Evolutionary conservation across 2,113 vertebrate species (phyloP).

Genomic region (Paradisaea rubra): DNA sequence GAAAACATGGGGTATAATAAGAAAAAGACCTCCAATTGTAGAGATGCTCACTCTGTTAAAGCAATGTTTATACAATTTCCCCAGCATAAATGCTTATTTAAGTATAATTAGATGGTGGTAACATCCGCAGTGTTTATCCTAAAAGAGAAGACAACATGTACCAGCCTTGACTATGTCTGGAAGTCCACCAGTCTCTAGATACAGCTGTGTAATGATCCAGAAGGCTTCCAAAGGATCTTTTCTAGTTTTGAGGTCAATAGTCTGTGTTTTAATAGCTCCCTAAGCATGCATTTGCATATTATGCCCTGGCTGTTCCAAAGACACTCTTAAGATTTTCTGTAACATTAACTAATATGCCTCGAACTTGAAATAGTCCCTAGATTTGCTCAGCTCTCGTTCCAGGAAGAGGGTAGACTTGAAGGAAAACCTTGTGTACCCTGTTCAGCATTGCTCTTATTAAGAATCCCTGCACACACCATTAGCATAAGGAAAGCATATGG

Average conservation of each 20-base stretch:
- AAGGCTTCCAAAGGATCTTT: neutral
- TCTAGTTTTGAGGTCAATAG: conserved; percentile 7
- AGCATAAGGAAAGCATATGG: neutral
- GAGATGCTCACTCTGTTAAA: neutral
- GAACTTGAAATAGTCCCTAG: neutral
- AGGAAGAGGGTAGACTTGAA: neutral
- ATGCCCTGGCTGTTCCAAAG: neutral
- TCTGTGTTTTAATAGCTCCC: conserved; percentile 1
- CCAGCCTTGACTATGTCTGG: neutral
- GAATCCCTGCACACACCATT: neutral
- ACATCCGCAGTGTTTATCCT: neutral
- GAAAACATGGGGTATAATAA: neutral
- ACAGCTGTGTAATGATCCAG: neutral
- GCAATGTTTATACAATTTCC: neutral
- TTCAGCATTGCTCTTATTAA: neutral
- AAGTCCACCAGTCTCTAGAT: neutral
- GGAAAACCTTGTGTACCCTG: neutral
- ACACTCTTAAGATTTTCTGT: neutral
- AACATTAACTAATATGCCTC: neutral
- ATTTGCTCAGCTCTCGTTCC: neutral
- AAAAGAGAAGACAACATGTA: neutral
- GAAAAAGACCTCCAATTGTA: neutral
- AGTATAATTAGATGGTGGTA: neutral
- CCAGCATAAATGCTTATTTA: neutral
- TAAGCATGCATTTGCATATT: neutral